Evolutionary conservation across 2,797 vertebrate genomes (phyloP).

Genomic region (Gouania willdenowi): DNA sequence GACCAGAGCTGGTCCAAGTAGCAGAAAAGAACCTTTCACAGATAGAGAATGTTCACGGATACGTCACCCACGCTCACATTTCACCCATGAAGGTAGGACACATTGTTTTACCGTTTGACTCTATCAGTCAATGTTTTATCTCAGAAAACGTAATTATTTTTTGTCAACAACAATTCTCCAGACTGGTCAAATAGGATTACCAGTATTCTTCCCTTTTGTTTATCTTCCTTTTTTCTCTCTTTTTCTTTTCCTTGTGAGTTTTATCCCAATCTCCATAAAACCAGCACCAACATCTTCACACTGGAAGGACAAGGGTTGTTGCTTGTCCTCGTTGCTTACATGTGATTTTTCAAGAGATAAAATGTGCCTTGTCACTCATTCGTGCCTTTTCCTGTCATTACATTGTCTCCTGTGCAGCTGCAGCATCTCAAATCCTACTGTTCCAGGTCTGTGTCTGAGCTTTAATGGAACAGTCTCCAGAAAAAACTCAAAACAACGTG

Average conservation of each 20-base stretch:
- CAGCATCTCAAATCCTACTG: not conserved
- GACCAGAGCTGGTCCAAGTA: slow-evolving; percentile 89
- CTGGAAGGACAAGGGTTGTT: slow-evolving; percentile 9
- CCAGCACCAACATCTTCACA: not conserved
- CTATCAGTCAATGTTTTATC: no score
- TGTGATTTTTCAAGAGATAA: slow-evolving; percentile 12
- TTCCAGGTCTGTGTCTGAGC: not conserved
- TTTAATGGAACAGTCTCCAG: not conserved
- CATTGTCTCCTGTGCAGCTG: not conserved
- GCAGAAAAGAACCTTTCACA: slow-evolving; percentile 92
- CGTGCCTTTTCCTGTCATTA: not conserved
- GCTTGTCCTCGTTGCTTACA: slow-evolving; percentile 7
- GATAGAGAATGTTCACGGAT: slow-evolving; percentile 92
- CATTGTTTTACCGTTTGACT: fast-evolving
- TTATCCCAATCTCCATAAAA: no score
- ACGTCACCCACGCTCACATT: slow-evolving; percentile 92
- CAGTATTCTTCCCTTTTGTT: no score
- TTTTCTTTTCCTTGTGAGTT: no score
- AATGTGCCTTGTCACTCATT: slow-evolving; percentile 17
- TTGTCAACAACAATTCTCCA: no score
- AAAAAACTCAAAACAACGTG: no score
- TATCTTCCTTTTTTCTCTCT: no score
- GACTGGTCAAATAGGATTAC: no score
- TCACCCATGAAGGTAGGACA: slow-evolving; percentile 91
- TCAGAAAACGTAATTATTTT: no score